Conservation (phyloP, 2,113 vertebrate species). For the Argyrosomus japonicus region DNA sequence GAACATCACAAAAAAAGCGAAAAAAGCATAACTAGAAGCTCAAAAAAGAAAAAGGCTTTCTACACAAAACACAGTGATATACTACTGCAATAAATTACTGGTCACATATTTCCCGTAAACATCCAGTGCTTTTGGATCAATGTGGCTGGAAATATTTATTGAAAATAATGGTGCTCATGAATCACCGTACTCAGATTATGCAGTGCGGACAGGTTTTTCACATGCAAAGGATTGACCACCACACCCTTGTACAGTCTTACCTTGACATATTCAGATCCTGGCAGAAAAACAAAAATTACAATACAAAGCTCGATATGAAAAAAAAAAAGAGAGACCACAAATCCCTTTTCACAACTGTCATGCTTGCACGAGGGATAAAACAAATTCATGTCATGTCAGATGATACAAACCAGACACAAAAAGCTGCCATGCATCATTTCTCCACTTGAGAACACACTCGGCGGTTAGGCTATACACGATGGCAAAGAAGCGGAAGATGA, state of each 20-base stretch:
- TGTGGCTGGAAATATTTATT: constrained; percentile 17
- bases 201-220: constrained; percentile 61
- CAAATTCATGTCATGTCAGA: constrained; percentile 56
- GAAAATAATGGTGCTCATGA: constrained; percentile 42
- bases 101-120: constrained; percentile 20
- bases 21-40: constrained; percentile 31
- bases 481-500: constrained; percentile 50
- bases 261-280: constrained; percentile 79
- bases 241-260: constrained; percentile 77
- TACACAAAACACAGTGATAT: background rate
- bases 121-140: constrained; percentile 29
- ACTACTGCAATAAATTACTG: constrained; percentile 5
- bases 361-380: constrained; percentile 52
- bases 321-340: constrained; percentile 30
- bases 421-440: constrained; percentile 68
- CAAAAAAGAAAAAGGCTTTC: background rate
- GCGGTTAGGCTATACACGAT: constrained; percentile 31
- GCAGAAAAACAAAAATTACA: constrained; percentile 78
- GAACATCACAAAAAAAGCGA: constrained; percentile 7
- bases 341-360: constrained; percentile 57
- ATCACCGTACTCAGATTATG: constrained; percentile 48
- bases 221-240: constrained; percentile 75
- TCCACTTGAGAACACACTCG: constrained; percentile 42
- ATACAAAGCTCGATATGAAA: constrained; percentile 67
- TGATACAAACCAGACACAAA: constrained; percentile 56